Evolutionary conservation across 2,888 invertebrate species (phyloP), one percentile per base, ranked within the genome.

Genomic region (Ecliptopera silaceata): DNA sequence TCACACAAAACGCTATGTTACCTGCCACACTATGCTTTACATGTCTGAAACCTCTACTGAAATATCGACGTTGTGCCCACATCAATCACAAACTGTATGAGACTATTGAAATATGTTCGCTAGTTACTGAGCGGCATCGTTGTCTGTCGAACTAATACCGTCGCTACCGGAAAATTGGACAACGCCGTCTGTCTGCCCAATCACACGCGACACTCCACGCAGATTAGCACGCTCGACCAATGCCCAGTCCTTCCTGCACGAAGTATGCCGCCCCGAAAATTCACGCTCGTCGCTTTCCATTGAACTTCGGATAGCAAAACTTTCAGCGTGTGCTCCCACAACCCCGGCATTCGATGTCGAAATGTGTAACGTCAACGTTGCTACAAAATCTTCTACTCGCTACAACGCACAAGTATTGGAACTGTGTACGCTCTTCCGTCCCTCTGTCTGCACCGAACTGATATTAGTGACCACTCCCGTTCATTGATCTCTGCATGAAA

Each of bases 141-240:
- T 85, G 86, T 84, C 83, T 78, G 82, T 69, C 71, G 75, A 82
- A 84, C 86, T 87, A 86, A 84, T 87, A 68, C 74, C 75, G 78
- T 80, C 75, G 82, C 79, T 64, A 82, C 88, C 87, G 89, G 89
- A 89, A 90, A 90, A 91, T 91, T 90, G 90, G 84, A 89, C 88
- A 84, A 78, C 81, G 79, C 74, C 79, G 85, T 82, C 84, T 79
- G 85, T 82, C 84, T 84, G 83, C 79, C 87, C 89, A 90, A 91
- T 91, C 90, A 89, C 81, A 88, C 80, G 87, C 87, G 87, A 88
- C 88, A 86, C 87, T 85, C 88, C 77, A 86, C 85, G 85, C 87
- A 89, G 88, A 91, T 91, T 90, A 88, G 90, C 84, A 80, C 82
- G 80, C 77, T 86, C 84, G 76, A 75, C 82, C 84, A 83, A 79